These are phyloP conservation scores for Melierax canorus DNA, from an alignment of 2,113 vertebrate genomes.

Conservation along the genomic window DNA sequence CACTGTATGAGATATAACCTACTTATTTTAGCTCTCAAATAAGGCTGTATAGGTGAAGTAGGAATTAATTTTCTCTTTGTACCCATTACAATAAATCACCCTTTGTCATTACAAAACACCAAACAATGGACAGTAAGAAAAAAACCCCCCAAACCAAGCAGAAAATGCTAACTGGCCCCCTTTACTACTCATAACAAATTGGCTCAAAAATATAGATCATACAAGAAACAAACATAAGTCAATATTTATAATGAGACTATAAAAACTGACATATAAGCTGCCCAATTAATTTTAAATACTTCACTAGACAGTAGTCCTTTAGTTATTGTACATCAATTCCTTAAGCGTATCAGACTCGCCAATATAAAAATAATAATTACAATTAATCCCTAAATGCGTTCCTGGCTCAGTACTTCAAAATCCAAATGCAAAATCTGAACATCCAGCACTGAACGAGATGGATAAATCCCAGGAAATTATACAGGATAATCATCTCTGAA, in stretches of 20 bases:
- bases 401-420: background rate
- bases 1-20: background rate
- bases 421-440: background rate
- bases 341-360: background rate
- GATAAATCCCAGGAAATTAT: background rate
- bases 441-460: background rate
- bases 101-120: background rate
- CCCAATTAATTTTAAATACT: background rate
- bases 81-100: background rate
- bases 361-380: background rate
- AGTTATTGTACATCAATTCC: background rate
- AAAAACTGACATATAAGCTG: background rate
- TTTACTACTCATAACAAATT: background rate
- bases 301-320: background rate
- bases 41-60: background rate
- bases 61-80: background rate
- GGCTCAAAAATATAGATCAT: background rate
- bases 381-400: background rate
- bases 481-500: background rate
- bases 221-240: background rate
- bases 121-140: background rate
- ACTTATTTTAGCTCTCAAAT: background rate
- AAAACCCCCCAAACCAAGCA: background rate
- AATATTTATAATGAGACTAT: background rate
- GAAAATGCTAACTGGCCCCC: background rate